Evolutionary conservation across 2,113 vertebrate species (phyloP), one percentile per base, ranked within the genome.

Genomic region (Larimichthys crocea): DNA sequence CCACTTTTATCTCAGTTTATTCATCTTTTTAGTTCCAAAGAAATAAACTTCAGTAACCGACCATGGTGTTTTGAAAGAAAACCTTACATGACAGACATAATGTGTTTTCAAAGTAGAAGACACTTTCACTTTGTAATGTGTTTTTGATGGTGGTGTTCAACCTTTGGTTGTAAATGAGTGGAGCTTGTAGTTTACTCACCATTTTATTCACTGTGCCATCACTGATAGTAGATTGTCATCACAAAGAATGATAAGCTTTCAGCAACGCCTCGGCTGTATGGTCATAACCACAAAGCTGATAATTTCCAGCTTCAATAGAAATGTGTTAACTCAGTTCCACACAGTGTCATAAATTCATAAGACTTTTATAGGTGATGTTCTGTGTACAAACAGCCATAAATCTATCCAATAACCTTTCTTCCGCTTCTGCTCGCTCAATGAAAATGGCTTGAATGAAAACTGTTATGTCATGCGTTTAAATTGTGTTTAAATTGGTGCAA

Each of bases 221-320:
- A 76, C 1, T 70, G 19, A 62, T 19, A 52, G 24, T 5, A 49
- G 61, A 75, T 61, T 88, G 52, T 76, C n/a, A 74, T 76, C 53
- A 75, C 52, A 87, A n/a, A 68, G 0, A 14, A 5, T 10, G 42
- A 57, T 60, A 70, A 65, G 1, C 69, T 42, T 48, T 62, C 7
- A 67, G 22, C 19, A 19, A 35, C 31, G 68, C 14, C 4, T 26
- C 19, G 66, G 14, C 10, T 17, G 5, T 55, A 42, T 78, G 46
- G 40, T 42, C 26, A 26, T 24, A 72, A 60, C 20, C 24, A 44
- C 60, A 74, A 22, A 1, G 0, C 17, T 20, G 3, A 35, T 52
- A 17, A 59, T 74, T 44, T 57, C 44, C 1, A 0, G 16, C 46
- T 31, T 64, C 5, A 65, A 17, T 77, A 29, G 10, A 64, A 74